These are phyloP conservation scores for Erythrocercus mccallii DNA, from an alignment of 2,113 vertebrate genomes.

Conservation along the genomic window DNA sequence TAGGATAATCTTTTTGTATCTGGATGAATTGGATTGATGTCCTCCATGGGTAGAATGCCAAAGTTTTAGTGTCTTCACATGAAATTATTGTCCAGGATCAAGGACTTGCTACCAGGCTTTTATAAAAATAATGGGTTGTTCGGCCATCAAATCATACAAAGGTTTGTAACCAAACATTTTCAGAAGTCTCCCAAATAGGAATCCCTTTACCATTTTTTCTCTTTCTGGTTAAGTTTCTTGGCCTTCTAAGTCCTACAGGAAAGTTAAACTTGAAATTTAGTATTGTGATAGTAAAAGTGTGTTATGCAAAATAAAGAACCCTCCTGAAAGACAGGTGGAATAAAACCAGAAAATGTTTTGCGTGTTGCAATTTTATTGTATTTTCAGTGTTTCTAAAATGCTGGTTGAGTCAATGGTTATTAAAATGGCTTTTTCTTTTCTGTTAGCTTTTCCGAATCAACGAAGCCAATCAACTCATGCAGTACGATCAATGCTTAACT, in stretches of 20 bases:
- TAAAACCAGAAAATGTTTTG: not conserved
- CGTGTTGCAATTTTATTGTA: not conserved
- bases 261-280: not conserved
- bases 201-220: not conserved
- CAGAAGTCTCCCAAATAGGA: not conserved
- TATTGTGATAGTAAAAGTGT: not conserved
- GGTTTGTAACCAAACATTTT: not conserved
- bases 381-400: not conserved
- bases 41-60: not conserved
- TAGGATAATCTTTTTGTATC: not conserved
- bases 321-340: not conserved
- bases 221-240: not conserved
- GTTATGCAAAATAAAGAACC: not conserved
- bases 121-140: not conserved
- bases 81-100: not conserved
- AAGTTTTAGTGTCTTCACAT: not conserved
- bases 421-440: not conserved
- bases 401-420: not conserved
- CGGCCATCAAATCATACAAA: not conserved
- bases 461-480: slow-evolving; percentile 96
- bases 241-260: not conserved
- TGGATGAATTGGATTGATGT: not conserved
- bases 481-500: slow-evolving; percentile 95
- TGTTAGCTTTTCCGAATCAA: slow-evolving; percentile 94
- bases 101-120: not conserved